Percentiles rank a stretch among this genome's conserved stretches.
These are phyloP conservation scores for Teleiodes luculella DNA, from an alignment of 2,888 invertebrate genomes.

Conservation along the genomic window DNA sequence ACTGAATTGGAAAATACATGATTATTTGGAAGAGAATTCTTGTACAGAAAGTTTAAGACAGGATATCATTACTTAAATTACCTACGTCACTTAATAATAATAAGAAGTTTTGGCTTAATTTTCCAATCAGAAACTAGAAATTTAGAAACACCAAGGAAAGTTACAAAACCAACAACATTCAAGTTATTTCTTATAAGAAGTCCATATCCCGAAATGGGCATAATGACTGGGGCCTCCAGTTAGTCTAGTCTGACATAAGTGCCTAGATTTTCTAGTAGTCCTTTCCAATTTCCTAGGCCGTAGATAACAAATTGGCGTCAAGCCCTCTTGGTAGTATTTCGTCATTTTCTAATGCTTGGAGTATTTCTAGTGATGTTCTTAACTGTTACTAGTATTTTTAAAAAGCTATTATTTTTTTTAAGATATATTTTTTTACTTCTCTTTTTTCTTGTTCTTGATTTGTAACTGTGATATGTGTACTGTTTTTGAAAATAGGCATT, in stretches of 20 bases:
- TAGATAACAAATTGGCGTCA: conserved; percentile 10
- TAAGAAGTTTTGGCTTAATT: too few relatives aligned
- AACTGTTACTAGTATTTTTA: not conserved
- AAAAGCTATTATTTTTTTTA: not conserved
- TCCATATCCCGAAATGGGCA: not conserved
- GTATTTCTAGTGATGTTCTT: not conserved
- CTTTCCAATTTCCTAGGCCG: conserved; percentile 1
- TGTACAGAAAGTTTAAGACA: too few relatives aligned
- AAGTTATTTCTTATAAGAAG: not conserved
- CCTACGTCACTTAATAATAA: too few relatives aligned
- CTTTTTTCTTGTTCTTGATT: too few relatives aligned
- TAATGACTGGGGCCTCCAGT: not conserved
- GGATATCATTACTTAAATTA: too few relatives aligned
- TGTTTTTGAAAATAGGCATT: too few relatives aligned
- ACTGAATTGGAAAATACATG: too few relatives aligned
- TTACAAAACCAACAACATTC: not conserved
- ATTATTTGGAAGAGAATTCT: too few relatives aligned
- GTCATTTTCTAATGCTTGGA: not conserved
- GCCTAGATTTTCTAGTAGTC: not conserved
- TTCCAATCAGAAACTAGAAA: not conserved
- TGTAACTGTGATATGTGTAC: too few relatives aligned
- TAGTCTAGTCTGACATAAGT: not conserved
- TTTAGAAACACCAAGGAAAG: not conserved
- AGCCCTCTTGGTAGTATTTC: conserved; percentile 17
- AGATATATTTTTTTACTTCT: too few relatives aligned